Base-by-base conservation (phyloP, 2,113 vertebrate species). In the Symphodus melops region DNA sequence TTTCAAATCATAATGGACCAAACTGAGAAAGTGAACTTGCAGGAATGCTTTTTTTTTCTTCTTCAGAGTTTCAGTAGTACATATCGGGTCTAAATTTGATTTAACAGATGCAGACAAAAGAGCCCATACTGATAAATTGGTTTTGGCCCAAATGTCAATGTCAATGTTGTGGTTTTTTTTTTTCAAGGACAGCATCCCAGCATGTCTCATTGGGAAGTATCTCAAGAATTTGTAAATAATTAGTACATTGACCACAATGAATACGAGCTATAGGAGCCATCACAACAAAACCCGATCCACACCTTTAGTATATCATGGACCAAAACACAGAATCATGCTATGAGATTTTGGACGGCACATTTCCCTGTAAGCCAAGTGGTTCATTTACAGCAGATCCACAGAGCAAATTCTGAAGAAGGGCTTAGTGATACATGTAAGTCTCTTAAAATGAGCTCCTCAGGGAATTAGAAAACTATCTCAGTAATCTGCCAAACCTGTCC, bases 271-370 rank as follows among this genome's bases (percentile, higher is more conserved):
- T 17, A 17, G 52, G 23, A 69, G 36, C 16, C 48, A 49, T 56
- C n/a, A 57, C 46, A 61, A 79, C 54, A 65, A 48, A 52, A 53
- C n/a, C 61, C 42, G 41, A 75, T 74, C 79, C 53, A 77, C 20
- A 65, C 39, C 52, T 72, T 65, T 49, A n/a, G 21, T 3, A 36
- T 12, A 52, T 52, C 33, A 58, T 57, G 58, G 11, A 44, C 36
- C 68, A 49, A n/a, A 51, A 46, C 41, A 73, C 25, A 16, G 11
- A 68, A 14, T 79, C 54, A 54, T 75, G 75, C 36, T 14, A 57
- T 13, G 16, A 56, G 37, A 49, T 28, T 51, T 63, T 10, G 70
- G 68, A 1, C 13, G 69, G 49, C 6, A 20, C 16, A 11, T 68
- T 79, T 52, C 7, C 46, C 46, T 36, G 51, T 0, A 1, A 56